These are phyloP conservation scores for Ischnus inquisitorius DNA, from an alignment of 2,888 invertebrate species.

Conservation along the genomic window DNA sequence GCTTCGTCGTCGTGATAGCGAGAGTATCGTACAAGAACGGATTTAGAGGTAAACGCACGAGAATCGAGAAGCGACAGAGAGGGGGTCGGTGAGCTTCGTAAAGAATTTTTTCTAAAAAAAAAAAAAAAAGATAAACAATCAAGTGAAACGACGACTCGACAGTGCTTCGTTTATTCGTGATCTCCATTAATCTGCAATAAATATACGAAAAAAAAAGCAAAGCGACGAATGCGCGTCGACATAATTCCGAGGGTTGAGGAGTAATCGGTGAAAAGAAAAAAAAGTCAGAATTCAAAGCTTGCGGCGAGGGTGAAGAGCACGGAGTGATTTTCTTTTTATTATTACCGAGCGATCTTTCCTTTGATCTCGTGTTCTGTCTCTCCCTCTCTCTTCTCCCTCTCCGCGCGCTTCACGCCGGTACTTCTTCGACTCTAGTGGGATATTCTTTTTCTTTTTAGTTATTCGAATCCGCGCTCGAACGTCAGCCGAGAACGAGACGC, in stretches of 20 bases:
- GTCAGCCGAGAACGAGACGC: neutral
- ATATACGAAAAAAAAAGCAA: neutral
- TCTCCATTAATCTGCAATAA: neutral
- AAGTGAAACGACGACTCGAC: neutral
- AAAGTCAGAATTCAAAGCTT: neutral
- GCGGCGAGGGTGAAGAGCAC: constrained; percentile 9
- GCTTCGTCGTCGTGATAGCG: constrained; percentile 65
- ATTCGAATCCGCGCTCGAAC: neutral
- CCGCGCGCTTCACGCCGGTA: constrained; percentile 24
- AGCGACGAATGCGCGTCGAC: neutral
- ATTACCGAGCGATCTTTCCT: neutral
- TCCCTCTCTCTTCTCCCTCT: constrained; percentile 21
- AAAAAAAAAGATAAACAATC: constrained; percentile 8
- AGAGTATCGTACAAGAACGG: constrained; percentile 45
- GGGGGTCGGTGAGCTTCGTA: constrained; percentile 31
- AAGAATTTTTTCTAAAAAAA: neutral
- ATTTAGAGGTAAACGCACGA: neutral
- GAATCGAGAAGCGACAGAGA: neutral
- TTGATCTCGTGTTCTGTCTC: constrained; percentile 7
- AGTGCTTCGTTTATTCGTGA: constrained; percentile 6
- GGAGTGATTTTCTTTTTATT: neutral
- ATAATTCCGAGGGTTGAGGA: neutral
- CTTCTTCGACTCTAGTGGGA: constrained; percentile 19
- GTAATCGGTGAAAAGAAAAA: neutral
- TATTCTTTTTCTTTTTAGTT: constrained; percentile 20